These are phyloP conservation scores for Lasioglossum calceatum DNA, from an alignment of 2,888 invertebrate genomes.

Conservation along the genomic window DNA sequence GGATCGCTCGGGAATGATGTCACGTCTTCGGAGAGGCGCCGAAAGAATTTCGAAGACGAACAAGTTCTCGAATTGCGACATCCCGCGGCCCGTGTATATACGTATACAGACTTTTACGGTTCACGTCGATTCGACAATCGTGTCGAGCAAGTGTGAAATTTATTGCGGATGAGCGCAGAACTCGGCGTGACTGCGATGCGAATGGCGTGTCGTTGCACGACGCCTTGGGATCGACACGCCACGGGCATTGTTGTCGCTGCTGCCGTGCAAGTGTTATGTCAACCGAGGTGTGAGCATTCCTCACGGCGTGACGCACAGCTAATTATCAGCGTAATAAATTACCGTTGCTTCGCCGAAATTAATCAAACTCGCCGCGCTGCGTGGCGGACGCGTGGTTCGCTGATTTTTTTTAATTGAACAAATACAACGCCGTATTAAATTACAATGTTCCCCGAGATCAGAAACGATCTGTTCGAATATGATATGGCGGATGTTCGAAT, in stretches of 20 bases:
- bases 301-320: background rate
- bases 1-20: conserved; percentile 23
- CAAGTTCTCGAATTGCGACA: conserved; percentile 38
- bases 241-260: background rate
- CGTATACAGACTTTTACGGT: conserved; percentile 22
- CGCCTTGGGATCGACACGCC: conserved; percentile 17
- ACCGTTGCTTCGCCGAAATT: background rate
- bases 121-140: conserved; percentile 58
- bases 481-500: background rate
- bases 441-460: too few relatives aligned
- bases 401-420: too few relatives aligned
- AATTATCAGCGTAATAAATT: background rate
- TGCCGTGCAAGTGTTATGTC: background rate
- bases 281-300: background rate
- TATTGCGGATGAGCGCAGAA: conserved; percentile 37
- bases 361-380: background rate
- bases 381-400: background rate
- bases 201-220: conserved; percentile 16
- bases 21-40: background rate
- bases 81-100: background rate
- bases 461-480: background rate
- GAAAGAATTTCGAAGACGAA: conserved; percentile 25
- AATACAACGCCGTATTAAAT: too few relatives aligned
- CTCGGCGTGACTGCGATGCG: conserved; percentile 29
- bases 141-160: conserved; percentile 60